These are phyloP conservation scores for Antennarius striatus DNA, from an alignment of 2,113 vertebrate genomes.

Conservation along the genomic window DNA sequence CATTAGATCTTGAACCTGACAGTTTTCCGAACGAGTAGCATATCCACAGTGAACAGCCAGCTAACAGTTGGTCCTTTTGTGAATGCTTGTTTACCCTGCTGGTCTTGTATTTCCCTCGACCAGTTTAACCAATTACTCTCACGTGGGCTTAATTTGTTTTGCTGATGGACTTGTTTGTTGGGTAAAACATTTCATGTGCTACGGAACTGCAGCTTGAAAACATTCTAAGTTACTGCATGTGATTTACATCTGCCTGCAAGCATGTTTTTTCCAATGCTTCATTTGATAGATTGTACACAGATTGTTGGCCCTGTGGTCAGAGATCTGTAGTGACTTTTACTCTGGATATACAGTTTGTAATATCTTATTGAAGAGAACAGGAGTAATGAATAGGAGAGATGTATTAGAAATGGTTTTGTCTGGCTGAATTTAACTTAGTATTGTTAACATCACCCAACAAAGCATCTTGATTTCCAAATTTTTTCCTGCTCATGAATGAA, in stretches of 20 bases:
- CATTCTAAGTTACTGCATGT: constrained; percentile 26
- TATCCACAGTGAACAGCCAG: constrained; percentile 55
- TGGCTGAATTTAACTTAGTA: too few species aligned
- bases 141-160: constrained; percentile 78
- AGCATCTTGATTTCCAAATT: too few species aligned
- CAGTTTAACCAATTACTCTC: constrained; percentile 70
- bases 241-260: background rate
- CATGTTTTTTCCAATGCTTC: background rate
- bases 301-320: background rate
- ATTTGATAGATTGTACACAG: background rate
- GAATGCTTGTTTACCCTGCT: constrained; percentile 62
- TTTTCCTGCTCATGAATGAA: too few species aligned
- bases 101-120: constrained; percentile 57
- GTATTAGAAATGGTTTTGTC: too few species aligned
- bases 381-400: background rate
- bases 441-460: too few species aligned
- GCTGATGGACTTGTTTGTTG: constrained; percentile 60
- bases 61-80: constrained; percentile 38
- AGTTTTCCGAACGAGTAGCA: constrained; percentile 29
- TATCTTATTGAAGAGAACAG: background rate
- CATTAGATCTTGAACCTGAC: constrained; percentile 2
- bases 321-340: background rate
- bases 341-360: background rate
- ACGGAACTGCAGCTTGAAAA: constrained; percentile 43
- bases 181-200: constrained; percentile 48